Evolutionary conservation across 1,140 invertebrate species (phyloP), one percentile per base, ranked within the genome.

Genomic region (Leptinotarsa lineolata): DNA sequence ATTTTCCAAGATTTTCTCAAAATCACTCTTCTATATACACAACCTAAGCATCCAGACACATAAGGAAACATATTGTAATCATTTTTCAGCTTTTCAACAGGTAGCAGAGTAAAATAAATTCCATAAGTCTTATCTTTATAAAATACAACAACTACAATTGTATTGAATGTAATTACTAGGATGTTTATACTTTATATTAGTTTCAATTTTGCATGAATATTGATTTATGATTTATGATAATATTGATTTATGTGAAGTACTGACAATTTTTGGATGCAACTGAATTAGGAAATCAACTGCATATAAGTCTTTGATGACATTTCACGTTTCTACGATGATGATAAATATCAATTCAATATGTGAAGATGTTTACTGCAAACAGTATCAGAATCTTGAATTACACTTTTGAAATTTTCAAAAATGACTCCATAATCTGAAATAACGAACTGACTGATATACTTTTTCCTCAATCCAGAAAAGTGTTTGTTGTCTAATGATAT

Each of bases 261-360:
- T 39, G 30, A 39, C 30, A 39, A 2, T 11, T 11, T 39, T 39
- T 39, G 30, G 30, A 39, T 39, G 30, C 30, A 39, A 39, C 30
- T 8, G 1, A 39, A 4, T 68, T 68, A 68, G 2, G 64, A n/a
- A 13, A 16, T 22, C 16, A 66, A 24, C 16, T 66, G 30, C 21
- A 66, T 16, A 16, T 18, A 16, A 15, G 20, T 15, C 13, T 59
- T 59, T 16, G 20, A 59, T 11, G 11, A 94, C 79, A 97, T 99
- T 85, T 95, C 97, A 81, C 92, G 91, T 85, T 93, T 99, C 75
- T 96, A 99, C 90, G 98, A 99, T 86, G 92, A 91, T 81, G 97
- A 98, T 87, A 98, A 99, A 92, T 95, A 94, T 89, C 80, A 83
- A 78, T 86, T 95, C 79, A 97, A 81, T 79, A 79, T 74, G 75